Base-by-base conservation (phyloP, 1,140 invertebrate species). In the Carposina sasakii region DNA sequence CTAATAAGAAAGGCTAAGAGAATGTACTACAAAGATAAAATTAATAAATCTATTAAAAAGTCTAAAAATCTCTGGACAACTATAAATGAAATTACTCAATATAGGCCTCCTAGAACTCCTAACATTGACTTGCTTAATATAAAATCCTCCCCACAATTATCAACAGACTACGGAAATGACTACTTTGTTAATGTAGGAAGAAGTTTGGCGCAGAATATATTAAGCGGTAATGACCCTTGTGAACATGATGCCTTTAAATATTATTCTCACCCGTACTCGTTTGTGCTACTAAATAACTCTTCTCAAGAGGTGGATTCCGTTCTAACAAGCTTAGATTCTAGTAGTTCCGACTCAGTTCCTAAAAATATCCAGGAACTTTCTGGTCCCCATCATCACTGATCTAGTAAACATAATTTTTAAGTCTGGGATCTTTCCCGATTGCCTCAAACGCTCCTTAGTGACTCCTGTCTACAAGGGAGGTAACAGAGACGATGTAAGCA, bases 391-490 rank as follows among this genome's bases (percentile, higher is more conserved):
- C 1, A 51, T 56, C 8, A 13, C 16, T 20, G 10, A 45, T 3
- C 31, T 54, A 3, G 20, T 33, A 2, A 56, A 51, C 28, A 30
- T 56, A 2, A 51, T 48, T 30, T 54, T 54, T 30, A 13, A 28
- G 3, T 22, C 6, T 2, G 52, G 52, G 2, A 22, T 45, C 1
- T 54, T 56, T 15, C 54, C 54, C 5, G 9, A 3, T 1, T 3
- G 15, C 9, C 20, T 56, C 3, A 56, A 56, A 16, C 13, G 12
- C 21, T 43, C 52, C 16, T 23, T 54, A 12, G 34, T 54, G 3
- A 54, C 40, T 8, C 52, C 52, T 17, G 45, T 49, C 0, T 26
- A 47, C 13, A 56, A 56, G 48, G 34, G 37, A 36, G 54, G 54
- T 15, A 23, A 44, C 17, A 47, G 23, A 24, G 15, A 15, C 1